phyloP scores from a whole-genome alignment of 2,797 vertebrate species.

The Echiichthys vipera region DNA sequence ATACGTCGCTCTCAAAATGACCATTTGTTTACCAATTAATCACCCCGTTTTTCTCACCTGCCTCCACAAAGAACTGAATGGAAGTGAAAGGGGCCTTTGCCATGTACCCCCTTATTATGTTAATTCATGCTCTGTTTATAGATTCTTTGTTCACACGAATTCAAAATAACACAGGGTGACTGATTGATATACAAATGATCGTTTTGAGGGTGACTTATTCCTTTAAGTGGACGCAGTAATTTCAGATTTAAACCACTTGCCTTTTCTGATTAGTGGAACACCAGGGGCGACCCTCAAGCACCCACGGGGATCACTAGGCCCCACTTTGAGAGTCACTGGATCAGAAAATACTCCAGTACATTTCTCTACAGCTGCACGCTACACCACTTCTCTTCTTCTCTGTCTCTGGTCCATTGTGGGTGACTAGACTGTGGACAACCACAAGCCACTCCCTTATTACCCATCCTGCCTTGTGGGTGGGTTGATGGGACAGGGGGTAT shows the following conservation, averaged over 20 bases:
- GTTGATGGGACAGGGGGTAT: slow-evolving; percentile 39
- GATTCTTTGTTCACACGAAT: too few relatives aligned
- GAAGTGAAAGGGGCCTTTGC: too few relatives aligned
- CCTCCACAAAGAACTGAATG: too few relatives aligned
- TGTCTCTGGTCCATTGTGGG: slow-evolving; percentile 52
- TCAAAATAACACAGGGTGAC: too few relatives aligned
- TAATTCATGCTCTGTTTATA: too few relatives aligned
- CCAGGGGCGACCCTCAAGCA: not conserved
- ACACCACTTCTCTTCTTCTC: slow-evolving; percentile 63
- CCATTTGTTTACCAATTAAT: too few relatives aligned
- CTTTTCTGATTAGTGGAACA: slow-evolving; percentile 36
- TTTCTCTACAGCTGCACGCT: slow-evolving; percentile 66
- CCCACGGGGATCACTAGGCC: slow-evolving; percentile 35
- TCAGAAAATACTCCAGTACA: slow-evolving; percentile 62
- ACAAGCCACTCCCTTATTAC: slow-evolving; percentile 55
- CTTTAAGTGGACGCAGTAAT: slow-evolving; percentile 26
- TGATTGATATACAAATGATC: too few relatives aligned
- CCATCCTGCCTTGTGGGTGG: slow-evolving; percentile 59
- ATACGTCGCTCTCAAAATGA: too few relatives aligned
- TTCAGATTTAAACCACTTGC: slow-evolving; percentile 9
- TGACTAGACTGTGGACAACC: slow-evolving; percentile 63
- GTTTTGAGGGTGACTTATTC: too few relatives aligned
- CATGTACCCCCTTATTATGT: too few relatives aligned
- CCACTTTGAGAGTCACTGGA: slow-evolving; percentile 60
- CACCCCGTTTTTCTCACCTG: too few relatives aligned